Conservation (phyloP, 2,113 vertebrate genomes). For the Aix galericulata region DNA sequence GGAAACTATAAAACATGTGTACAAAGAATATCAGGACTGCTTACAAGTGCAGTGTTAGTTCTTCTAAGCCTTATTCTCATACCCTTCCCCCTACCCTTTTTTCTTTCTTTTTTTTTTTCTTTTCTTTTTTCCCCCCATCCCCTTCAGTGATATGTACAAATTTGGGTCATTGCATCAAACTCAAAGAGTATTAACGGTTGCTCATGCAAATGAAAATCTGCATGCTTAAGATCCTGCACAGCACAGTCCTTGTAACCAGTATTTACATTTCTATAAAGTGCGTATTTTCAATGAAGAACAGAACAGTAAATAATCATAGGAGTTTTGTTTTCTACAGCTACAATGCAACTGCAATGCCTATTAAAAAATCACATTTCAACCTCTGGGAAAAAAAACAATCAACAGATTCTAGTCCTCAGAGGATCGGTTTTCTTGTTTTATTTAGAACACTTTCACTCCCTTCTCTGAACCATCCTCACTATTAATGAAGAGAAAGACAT, state of each 20-base stretch:
- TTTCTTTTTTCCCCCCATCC: neutral
- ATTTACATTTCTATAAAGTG: neutral
- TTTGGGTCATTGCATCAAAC: neutral
- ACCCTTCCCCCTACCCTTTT: too few species aligned
- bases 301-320: neutral
- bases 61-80: neutral
- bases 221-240: neutral
- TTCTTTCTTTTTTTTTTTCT: neutral
- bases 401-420: neutral
- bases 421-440: neutral
- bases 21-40: neutral
- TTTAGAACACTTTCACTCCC: neutral
- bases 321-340: constrained; percentile 16
- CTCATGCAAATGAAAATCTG: neutral
- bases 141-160: neutral
- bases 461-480: neutral
- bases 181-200: neutral
- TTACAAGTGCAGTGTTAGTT: neutral
- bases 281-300: neutral
- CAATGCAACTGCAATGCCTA: neutral
- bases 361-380: neutral
- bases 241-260: neutral
- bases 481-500: neutral
- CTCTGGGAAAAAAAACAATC: neutral
- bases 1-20: neutral